Evolutionary conservation across 1,140 invertebrate species (phyloP), one percentile per base, ranked within the genome.

Genomic region (Drosophila auraria): DNA sequence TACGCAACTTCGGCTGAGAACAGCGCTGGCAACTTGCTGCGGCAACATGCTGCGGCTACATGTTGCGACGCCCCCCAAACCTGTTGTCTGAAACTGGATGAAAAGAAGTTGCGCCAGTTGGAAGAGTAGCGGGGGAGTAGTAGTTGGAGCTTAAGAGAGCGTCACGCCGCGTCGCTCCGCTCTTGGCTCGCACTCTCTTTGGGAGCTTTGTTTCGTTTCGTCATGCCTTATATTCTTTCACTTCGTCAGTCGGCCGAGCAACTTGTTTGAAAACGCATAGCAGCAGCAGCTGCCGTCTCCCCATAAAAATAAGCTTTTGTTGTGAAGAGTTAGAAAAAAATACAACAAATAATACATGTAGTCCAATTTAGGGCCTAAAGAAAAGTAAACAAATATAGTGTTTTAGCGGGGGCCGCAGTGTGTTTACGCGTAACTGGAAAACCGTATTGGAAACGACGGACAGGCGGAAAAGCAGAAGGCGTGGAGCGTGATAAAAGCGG

Each of bases 401-500:
- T 44, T 33, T 15, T 62, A 6, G 20, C 5, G n/a, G 33, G 27
- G 14, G 30, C 27, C 8, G 25, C 49, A 27, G 44, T 47, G 60
- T 83, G 68, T 63, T 59, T 72, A 58, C 75, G 75, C 71, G 83
- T 80, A 63, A 64, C 20, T 4, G 45, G 20, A 68, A 77, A 57
- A 5, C 69, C 20, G 53, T 83, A 73, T 84, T 73, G 81, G 63
- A 89, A 89, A 89, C 20, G 33, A 23, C 36, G 36, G 14, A 6
- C 54, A 40, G 75, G 42, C 78, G 69, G 64, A 62, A 89, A 74
- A 59, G 82, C 70, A 68, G 44, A 89, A 76, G 83, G 82, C 70
- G 84, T 82, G 82, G 78, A 89, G 84, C 66, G 81, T 82, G 84
- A 89, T 89, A 79, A 89, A 89, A 84, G 70, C 74, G 68, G 78